Conservation (phyloP, 1,140 invertebrate species). For the Conopomorpha cramerella region DNA sequence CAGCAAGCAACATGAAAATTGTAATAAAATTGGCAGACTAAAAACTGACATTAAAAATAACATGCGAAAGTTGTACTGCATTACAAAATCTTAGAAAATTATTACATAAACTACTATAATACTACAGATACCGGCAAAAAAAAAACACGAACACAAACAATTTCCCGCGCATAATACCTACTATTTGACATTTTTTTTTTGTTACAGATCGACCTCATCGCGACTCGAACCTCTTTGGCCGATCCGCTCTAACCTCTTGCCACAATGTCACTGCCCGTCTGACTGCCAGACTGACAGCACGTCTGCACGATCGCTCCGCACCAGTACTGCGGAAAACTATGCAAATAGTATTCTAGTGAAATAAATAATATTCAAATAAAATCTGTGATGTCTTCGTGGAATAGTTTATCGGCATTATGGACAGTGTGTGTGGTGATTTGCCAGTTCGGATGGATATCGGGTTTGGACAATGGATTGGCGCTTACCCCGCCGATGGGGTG, state of each 20-base stretch:
- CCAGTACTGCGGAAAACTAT: slow-evolving; percentile 21
- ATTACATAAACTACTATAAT: too few relatives aligned
- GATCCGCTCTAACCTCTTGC: not conserved
- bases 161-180: too few relatives aligned
- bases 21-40: too few relatives aligned
- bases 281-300: not conserved
- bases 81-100: too few relatives aligned
- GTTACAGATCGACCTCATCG: not conserved
- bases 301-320: too few relatives aligned
- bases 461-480: slow-evolving; percentile 81
- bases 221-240: not conserved
- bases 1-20: too few relatives aligned
- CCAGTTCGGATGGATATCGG: slow-evolving; percentile 32
- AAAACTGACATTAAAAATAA: too few relatives aligned
- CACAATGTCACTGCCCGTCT: slow-evolving; percentile 1
- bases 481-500: slow-evolving; percentile 86
- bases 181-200: too few relatives aligned
- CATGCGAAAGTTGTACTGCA: too few relatives aligned
- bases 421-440: slow-evolving; percentile 30
- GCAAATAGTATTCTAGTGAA: slow-evolving; percentile 22
- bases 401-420: slow-evolving; percentile 28
- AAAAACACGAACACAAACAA: too few relatives aligned
- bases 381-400: slow-evolving; percentile 18
- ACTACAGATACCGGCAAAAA: too few relatives aligned
- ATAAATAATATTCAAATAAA: too few relatives aligned